phyloP scores from a whole-genome alignment of 2,113 vertebrate genomes.

The Bubalus kerabau region DNA sequence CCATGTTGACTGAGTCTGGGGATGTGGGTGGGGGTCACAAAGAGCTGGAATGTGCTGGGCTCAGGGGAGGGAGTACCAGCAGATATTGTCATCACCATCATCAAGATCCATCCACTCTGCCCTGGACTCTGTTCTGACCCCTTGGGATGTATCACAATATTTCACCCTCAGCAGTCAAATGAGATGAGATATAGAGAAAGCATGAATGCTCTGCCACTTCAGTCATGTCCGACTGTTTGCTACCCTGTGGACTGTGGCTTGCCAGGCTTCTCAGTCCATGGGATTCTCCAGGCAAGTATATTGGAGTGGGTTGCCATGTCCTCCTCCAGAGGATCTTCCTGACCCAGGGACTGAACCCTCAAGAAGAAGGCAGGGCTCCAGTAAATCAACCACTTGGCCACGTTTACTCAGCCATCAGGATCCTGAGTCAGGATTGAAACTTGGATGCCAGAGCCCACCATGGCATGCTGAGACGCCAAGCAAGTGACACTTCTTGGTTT shows the following conservation, averaged over 20 bases:
- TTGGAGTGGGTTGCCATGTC: not conserved
- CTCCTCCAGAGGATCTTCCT: not conserved
- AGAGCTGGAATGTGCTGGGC: not conserved
- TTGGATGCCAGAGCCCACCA: not conserved
- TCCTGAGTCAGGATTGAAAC: not conserved
- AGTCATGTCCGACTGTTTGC: accelerated
- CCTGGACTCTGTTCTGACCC: not conserved
- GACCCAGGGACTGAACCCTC: not conserved
- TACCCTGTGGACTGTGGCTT: not conserved
- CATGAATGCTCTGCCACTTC: not conserved
- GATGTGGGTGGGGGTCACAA: not conserved
- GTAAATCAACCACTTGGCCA: not conserved
- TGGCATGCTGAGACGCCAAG: not conserved
- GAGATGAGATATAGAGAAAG: not conserved
- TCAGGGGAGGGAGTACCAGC: no score
- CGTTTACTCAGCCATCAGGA: not conserved
- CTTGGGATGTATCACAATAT: not conserved
- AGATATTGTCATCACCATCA: not conserved
- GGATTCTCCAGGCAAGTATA: not conserved
- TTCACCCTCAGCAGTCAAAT: not conserved
- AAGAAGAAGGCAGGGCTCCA: not conserved
- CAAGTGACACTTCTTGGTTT: not conserved
- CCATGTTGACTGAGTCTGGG: not conserved
- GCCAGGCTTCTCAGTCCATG: not conserved
- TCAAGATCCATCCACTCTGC: not conserved